A percentile compares a stretch with the other conserved stretches of the same genome.
These are phyloP conservation scores for Strigamia maritima DNA, from an alignment of 2,888 invertebrate genomes.

Conservation along the genomic window DNA sequence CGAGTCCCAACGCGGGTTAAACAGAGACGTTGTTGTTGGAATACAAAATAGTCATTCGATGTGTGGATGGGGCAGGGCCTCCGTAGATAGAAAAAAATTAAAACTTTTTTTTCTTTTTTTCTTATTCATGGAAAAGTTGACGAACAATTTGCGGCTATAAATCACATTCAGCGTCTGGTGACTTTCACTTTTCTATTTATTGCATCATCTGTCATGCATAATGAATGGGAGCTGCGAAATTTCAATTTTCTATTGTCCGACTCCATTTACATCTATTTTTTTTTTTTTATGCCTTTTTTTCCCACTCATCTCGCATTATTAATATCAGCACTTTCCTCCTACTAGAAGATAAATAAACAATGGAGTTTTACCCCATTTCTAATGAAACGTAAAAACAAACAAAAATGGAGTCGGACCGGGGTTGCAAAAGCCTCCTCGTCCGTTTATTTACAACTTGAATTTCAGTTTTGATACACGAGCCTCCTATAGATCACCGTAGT, in stretches of 20 bases:
- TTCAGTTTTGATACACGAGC: no score
- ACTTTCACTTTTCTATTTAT: neutral
- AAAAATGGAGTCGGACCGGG: no score
- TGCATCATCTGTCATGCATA: neutral
- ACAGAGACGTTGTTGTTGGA: neutral
- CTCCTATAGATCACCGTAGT: no score
- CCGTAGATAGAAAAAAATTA: neutral
- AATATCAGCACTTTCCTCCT: neutral
- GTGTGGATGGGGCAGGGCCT: neutral
- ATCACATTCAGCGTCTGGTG: neutral
- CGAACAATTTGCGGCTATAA: neutral
- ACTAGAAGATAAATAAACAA: no score
- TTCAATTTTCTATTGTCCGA: neutral
- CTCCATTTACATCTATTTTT: neutral
- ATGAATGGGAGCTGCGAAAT: neutral
- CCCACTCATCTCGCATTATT: neutral
- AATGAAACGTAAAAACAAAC: no score
- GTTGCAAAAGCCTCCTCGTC: no score
- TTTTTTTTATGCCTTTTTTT: neutral
- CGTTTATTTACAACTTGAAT: no score
- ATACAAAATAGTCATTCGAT: neutral
- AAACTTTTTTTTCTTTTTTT: no score
- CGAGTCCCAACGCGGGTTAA: neutral
- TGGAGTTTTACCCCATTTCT: no score
- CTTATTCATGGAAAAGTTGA: no score